Base-by-base conservation (phyloP, 2,113 vertebrate species). In the Ochotona curzoniae region DNA sequence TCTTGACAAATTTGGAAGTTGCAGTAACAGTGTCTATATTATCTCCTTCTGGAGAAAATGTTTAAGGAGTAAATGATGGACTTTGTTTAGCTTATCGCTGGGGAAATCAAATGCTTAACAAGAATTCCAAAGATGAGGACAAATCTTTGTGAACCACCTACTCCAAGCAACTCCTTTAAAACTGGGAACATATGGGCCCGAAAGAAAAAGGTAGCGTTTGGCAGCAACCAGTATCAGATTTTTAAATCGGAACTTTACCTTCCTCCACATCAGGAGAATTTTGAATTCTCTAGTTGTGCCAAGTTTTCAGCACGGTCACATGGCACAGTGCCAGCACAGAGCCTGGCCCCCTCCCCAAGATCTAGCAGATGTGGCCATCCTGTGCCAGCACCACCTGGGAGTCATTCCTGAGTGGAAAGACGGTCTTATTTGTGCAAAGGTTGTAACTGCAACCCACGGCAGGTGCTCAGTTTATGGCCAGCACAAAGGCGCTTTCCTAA, bases 311-410 rank as follows among this genome's bases (percentile, higher is more conserved):
- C 74, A 87, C 92, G 73, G 76, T 95, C 93, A 38, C 28, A 7
- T 93, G 91, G 92, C 93, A 84, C 2, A 47, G 30, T 35, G 89
- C 87, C 95, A 96, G 38, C 23, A n/a, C 21, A 81, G 61, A 92
- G 66, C 61, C 44, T 28, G 91, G 20, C n/a, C 35, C 26, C n/a
- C 71, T 30, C 49, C 79, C 92, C 91, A 60, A 87, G 76, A 81
- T 35, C 54, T 63, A 91, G 87, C 95, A 97, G 96, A 95, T 96
- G 95, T 96, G 95, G 60, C 71, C 83, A 93, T 80, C 80, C 87
- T 95, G 87, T 84, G 75, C 96, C 89, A 93, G 73, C 93, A 96
- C 95, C 95, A 96, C 96, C 96, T 95, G 96, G 95, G 95, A 93
- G 61, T 83, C 86, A 74, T 87, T 96, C 71, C 57, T 81, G 63